phyloP scores from a whole-genome alignment of 2,888 invertebrate genomes.

The Perizoma affinitatum region DNA sequence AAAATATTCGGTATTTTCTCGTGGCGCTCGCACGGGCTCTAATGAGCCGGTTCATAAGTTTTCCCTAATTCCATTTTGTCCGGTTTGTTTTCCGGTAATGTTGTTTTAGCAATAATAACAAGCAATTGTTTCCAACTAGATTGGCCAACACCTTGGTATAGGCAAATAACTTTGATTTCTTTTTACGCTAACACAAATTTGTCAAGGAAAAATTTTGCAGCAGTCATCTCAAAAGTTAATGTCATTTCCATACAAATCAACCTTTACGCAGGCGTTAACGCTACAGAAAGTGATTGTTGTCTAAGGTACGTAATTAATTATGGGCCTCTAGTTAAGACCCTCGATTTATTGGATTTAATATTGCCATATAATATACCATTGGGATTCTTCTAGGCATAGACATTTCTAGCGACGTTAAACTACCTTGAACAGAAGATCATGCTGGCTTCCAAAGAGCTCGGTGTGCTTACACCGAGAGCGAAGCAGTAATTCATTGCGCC shows the following conservation, averaged over 20 bases:
- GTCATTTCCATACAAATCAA: no score
- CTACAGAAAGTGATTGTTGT: no score
- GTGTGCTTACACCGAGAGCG: no score
- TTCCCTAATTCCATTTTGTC: constrained; percentile 19
- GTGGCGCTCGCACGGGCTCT: constrained; percentile 7
- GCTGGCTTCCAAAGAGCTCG: no score
- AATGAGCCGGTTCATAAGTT: constrained; percentile 23
- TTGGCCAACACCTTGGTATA: not conserved
- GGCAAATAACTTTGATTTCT: no score
- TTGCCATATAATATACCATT: not conserved
- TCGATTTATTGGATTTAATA: not conserved
- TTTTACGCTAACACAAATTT: no score
- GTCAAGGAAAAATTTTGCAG: no score
- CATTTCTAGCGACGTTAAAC: no score
- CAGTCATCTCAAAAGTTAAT: no score
- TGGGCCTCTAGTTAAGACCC: constrained; percentile 4
- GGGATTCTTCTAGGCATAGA: not conserved
- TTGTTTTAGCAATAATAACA: constrained; percentile 18
- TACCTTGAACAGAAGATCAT: no score
- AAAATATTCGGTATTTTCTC: constrained; percentile 12
- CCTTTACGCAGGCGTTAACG: no score
- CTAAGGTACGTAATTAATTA: constrained; percentile 5
- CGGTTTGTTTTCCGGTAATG: constrained; percentile 25
- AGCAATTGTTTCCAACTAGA: constrained; percentile 10
- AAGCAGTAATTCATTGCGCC: no score